These are phyloP conservation scores for Myanophis thanlyinensis DNA, from an alignment of 2,113 vertebrate species.

Conservation along the genomic window DNA sequence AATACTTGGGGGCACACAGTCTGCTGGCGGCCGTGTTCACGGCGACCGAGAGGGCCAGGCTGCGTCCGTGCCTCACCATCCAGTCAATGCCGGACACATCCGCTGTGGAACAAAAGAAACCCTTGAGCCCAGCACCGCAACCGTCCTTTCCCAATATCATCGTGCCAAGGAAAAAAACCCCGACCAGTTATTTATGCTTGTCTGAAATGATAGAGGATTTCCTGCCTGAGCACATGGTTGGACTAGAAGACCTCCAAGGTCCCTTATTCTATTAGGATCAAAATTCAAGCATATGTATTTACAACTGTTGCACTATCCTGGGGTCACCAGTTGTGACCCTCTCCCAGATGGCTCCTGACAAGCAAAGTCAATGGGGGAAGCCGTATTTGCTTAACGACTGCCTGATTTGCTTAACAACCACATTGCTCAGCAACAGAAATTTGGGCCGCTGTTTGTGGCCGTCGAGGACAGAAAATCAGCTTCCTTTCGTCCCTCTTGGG, in stretches of 20 bases:
- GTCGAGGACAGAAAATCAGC: too few species aligned
- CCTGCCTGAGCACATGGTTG: too few species aligned
- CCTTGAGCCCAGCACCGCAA: background rate
- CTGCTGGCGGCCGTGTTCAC: conserved; percentile 81
- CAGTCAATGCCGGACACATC: conserved; percentile 95
- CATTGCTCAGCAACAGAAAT: background rate
- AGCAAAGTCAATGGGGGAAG: background rate
- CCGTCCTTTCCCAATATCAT: background rate
- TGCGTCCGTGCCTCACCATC: conserved; percentile 97
- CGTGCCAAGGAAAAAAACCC: background rate
- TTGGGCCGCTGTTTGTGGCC: too few species aligned
- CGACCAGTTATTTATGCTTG: background rate
- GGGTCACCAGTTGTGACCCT: background rate
- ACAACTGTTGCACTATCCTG: background rate
- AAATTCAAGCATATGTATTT: background rate
- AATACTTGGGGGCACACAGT: conserved; percentile 84
- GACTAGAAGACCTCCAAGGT: too few species aligned
- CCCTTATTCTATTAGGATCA: too few species aligned
- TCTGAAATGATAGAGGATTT: too few species aligned
- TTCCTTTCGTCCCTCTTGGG: background rate
- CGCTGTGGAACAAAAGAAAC: conserved; percentile 65
- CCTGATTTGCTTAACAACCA: too few species aligned
- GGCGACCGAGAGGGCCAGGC: conserved; percentile 87
- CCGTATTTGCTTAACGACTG: too few species aligned
- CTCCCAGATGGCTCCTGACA: background rate